phyloP scores from a whole-genome alignment of 2,797 vertebrate species.

The Typhlichthys subterraneus region DNA sequence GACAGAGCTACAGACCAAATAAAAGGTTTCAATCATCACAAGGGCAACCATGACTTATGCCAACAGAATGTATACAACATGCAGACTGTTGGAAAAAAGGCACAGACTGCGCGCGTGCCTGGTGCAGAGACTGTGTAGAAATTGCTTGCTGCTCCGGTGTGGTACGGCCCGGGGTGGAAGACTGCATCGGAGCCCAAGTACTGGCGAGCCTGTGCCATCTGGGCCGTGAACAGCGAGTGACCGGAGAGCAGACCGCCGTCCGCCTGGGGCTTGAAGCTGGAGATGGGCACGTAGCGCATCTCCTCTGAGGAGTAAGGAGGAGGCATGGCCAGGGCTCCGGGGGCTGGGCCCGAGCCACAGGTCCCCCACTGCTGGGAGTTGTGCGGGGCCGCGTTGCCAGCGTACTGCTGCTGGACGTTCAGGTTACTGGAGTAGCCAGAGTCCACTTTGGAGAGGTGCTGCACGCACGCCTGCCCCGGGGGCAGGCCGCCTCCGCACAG shows the following conservation, averaged over 20 bases:
- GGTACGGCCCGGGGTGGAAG: constrained; percentile 71
- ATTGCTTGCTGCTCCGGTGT: constrained; percentile 51
- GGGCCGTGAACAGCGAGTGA: constrained; percentile 64
- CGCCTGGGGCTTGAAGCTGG: constrained; percentile 66
- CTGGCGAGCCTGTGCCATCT: constrained; percentile 79
- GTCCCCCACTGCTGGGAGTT: constrained; percentile 55
- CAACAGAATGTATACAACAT: neutral
- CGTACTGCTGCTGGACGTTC: constrained; percentile 67
- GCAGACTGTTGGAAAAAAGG: neutral
- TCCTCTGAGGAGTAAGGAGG: constrained; percentile 60
- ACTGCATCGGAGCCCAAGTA: constrained; percentile 71
- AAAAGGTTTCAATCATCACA: neutral
- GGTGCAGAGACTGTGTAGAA: constrained; percentile 66
- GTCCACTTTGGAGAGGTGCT: constrained; percentile 68
- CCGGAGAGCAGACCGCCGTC: constrained; percentile 65
- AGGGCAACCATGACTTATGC: neutral
- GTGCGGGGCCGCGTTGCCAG: constrained; percentile 37
- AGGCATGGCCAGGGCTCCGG: constrained; percentile 41
- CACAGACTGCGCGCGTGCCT: constrained; percentile 40
- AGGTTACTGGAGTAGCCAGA: constrained; percentile 78
- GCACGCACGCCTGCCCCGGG: constrained; percentile 19
- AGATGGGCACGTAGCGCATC: constrained; percentile 59
- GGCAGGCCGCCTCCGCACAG: constrained; percentile 21
- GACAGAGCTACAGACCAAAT: constrained; percentile 40
- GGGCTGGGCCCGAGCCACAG: constrained; percentile 28